phyloP scores from a whole-genome alignment of 2,888 invertebrate genomes.

The Hofmannophila pseudospretella region DNA sequence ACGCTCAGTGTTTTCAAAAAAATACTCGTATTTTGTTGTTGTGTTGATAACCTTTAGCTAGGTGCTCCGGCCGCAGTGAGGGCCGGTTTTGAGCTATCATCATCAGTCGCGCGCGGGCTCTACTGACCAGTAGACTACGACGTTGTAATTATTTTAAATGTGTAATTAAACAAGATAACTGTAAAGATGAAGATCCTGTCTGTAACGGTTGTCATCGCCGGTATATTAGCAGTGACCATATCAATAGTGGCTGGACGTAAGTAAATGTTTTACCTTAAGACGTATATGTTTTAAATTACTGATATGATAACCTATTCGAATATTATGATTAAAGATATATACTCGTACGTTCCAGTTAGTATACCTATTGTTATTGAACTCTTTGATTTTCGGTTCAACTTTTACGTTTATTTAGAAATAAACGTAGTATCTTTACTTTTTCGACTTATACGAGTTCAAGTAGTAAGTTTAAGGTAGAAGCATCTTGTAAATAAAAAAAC shows the following conservation, averaged over 20 bases:
- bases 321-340: not conserved
- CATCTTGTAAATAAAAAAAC: too few relatives aligned
- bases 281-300: not conserved
- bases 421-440: too few relatives aligned
- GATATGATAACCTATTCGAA: not conserved
- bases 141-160: not conserved
- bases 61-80: conserved; percentile 38
- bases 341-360: too few relatives aligned
- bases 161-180: conserved; percentile 15
- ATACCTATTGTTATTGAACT: too few relatives aligned
- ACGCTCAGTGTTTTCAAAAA: conserved; percentile 31
- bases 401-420: too few relatives aligned
- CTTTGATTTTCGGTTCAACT: too few relatives aligned
- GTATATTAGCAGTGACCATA: not conserved
- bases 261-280: not conserved
- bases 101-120: conserved; percentile 40
- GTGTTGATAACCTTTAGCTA: conserved; percentile 54
- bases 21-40: conserved; percentile 16
- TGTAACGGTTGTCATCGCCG: conserved; percentile 15
- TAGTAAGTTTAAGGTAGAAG: too few relatives aligned
- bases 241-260: not conserved
- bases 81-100: conserved; percentile 31
- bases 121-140: conserved; percentile 26
- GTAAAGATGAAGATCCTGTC: conserved; percentile 29
- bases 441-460: too few relatives aligned